Evolutionary conservation across 2,888 invertebrate genomes (phyloP), one percentile per base, ranked within the genome.

Genomic region (Brachyopa scutellaris): DNA sequence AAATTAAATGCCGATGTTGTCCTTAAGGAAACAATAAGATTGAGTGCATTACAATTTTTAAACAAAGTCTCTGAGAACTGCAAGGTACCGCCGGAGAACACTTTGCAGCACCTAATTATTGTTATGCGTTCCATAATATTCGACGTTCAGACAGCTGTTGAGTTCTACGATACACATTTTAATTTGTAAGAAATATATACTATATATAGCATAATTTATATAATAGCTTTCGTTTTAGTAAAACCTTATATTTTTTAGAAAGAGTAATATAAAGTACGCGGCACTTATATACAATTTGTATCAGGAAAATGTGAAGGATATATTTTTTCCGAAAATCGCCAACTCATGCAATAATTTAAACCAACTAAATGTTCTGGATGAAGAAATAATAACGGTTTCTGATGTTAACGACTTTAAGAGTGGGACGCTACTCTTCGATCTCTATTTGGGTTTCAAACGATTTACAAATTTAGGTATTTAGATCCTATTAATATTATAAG

Each of bases 371-470:
- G 9, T 29, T 11, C 9, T 51, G 2, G 66, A 66, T 51, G 51
- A 51, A 1, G 66, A 66, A 51, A 17, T 66, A 2, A 3, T 19
- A 13, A 19, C 5, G 17, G 11, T n/a, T 1, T 40, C 66, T 0
- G 11, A 19, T 29, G 6, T 2, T 19, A 40, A 26, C 1, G 29
- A 29, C 13, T 51, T 66, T 29, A 19, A 38, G 13, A 51, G n/a
- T 1, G 51, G 66, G 9, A 66, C 40, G 0, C 17, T 40, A n/a
- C 40, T 66, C 0, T 66, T 66, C 51, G 66, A 66, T 29, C 40
- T 66, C 0, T 66, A 66, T 31, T 66, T 66, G 13, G 19, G 51
- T 2, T n/a, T 66, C 3, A 66, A 38, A 40, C 23, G 51, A 19
- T 51, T 66, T 66, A 17, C 38, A 9, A 40, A 29, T 8, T 13